Base-by-base conservation (phyloP, 2,113 vertebrate genomes). In the Leptobrachium ailaonicum region DNA sequence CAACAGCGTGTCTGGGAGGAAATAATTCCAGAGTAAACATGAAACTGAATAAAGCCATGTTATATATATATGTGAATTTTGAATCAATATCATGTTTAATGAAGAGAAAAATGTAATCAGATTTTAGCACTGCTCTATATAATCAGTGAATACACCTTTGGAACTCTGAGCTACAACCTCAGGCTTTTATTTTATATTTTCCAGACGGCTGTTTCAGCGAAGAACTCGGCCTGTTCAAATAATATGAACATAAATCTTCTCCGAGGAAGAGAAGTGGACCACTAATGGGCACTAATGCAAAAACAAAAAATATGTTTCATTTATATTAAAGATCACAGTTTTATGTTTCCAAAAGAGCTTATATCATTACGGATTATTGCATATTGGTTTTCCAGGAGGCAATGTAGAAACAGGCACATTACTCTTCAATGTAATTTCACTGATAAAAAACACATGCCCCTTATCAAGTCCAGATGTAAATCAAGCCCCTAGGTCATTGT, bases 31-130 rank as follows among this genome's bases (percentile, higher is more conserved):
- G 83, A 83, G 86, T 85, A 88, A 90, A 89, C 85, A 82, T 82
- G 71, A 88, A 79, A 86, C 79, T 56, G 85, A 73, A 87, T 85
- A 71, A 86, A 89, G 73, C 80, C 60, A 75, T 85, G 84, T 82
- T 82, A 82, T 82, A 11, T 83, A 11, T 83, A 12, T 4, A 4
- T 87, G 83, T 85, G 87, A 87, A 82, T 85, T 84, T 83, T 64
- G 83, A 80, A 82, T 79, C 53, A 76, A 47, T 84, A 86, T 83
- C 64, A 11, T 67, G 83, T 79, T 80, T 87, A 89, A 89, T 85
- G 88, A 86, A 84, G 88, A 88, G 85, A 87, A 83, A 88, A 88
- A 88, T 82, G 84, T 76, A 83, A 88, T 86, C 75, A 0, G 84
- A 76, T 86, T 87, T 86, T 84, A 83, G 82, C 84, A 66, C 50